Conservation (phyloP, 2,113 vertebrate genomes). For the Siniperca knerii region DNA sequence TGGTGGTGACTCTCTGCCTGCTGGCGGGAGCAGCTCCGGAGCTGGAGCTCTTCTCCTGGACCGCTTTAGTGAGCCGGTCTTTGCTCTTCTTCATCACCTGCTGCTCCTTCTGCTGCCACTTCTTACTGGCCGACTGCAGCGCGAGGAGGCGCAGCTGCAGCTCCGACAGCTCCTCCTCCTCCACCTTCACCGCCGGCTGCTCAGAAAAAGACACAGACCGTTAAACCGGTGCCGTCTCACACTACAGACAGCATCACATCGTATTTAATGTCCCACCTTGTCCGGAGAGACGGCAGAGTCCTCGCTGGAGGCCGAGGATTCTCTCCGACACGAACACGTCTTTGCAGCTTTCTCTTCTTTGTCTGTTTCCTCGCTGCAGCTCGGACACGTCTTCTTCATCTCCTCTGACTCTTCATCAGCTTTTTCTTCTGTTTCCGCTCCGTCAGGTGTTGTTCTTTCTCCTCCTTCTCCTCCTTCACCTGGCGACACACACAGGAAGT, state of each 20-base stretch:
- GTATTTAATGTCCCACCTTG: conserved; percentile 59
- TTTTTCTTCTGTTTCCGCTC: not conserved
- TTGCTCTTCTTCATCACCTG: conserved; percentile 97
- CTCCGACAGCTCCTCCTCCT: conserved; percentile 97
- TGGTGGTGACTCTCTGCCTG: conserved; percentile 72
- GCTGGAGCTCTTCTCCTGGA: conserved; percentile 73
- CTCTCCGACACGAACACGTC: conserved; percentile 48
- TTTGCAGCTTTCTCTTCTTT: conserved; percentile 15
- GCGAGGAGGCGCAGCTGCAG: conserved; percentile 95
- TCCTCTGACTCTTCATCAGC: not conserved
- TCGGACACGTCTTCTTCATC: not conserved
- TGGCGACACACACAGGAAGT: conserved; percentile 21
- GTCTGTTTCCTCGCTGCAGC: conserved; percentile 33
- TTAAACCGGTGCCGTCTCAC: not conserved
- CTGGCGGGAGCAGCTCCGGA: not conserved
- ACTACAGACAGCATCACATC: too few species aligned
- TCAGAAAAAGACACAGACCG: not conserved
- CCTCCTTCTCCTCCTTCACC: conserved; percentile 19
- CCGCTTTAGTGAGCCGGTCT: conserved; percentile 89
- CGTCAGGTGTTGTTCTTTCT: not conserved
- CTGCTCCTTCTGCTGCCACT: conserved; percentile 98
- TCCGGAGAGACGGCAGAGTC: conserved; percentile 57
- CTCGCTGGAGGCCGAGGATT: conserved; percentile 70
- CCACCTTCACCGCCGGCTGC: conserved; percentile 77
- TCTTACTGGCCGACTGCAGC: conserved; percentile 97